Evolutionary conservation across 2,888 invertebrate genomes (phyloP).

Genomic region (Rhimphoctona megacephalus): DNA sequence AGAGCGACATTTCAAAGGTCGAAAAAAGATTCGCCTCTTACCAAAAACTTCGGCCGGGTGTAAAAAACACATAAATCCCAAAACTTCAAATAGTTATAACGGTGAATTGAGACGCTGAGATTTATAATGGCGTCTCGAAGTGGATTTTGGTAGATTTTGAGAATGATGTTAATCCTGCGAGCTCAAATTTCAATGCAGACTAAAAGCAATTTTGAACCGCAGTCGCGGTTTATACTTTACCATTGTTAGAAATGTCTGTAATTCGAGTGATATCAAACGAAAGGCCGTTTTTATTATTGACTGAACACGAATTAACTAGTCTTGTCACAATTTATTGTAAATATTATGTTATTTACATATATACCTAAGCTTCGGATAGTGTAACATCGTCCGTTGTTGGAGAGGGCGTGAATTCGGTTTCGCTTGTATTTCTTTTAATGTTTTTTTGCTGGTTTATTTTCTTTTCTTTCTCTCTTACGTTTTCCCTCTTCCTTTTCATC

Average conservation of each 20-base stretch:
- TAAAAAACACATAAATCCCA: not conserved
- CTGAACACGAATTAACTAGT: conserved; percentile 73
- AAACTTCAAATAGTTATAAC: not conserved
- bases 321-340: conserved; percentile 82
- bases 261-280: conserved; percentile 23
- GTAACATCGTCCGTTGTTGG: conserved; percentile 77
- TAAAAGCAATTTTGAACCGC: not conserved
- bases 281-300: conserved; percentile 63
- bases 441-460: conserved; percentile 72
- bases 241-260: not conserved
- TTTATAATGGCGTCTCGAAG: not conserved
- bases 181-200: not conserved
- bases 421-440: conserved; percentile 54
- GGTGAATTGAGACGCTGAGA: not conserved
- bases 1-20: no score
- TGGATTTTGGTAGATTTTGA: not conserved
- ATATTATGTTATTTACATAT: conserved; percentile 84
- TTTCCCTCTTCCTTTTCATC: conserved; percentile 72
- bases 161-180: not conserved
- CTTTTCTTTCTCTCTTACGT: conserved; percentile 74
- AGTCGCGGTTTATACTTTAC: not conserved
- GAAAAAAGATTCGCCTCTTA: no score
- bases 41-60: not conserved
- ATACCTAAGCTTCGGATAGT: conserved; percentile 79
- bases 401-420: conserved; percentile 69